Conservation (phyloP, 2,888 invertebrate genomes). For the Pyrrhia umbra region DNA sequence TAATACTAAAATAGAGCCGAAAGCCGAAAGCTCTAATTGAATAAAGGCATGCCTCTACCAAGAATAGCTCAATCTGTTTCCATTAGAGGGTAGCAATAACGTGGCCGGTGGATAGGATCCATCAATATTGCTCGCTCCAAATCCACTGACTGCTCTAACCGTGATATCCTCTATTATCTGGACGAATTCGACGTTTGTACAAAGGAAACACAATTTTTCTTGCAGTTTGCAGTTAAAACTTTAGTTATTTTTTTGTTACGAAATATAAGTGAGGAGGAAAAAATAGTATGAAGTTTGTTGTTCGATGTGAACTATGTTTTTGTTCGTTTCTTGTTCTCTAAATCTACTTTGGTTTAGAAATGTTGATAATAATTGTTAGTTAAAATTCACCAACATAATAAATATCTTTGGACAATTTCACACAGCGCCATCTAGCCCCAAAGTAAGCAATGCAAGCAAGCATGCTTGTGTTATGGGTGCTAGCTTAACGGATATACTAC, state of each 20-base stretch:
- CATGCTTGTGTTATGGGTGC: too few species aligned
- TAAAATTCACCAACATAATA: too few species aligned
- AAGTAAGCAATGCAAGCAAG: too few species aligned
- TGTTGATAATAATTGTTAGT: too few species aligned
- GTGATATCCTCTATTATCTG: conserved; percentile 51
- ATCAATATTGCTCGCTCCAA: conserved; percentile 65
- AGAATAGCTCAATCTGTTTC: conserved; percentile 68
- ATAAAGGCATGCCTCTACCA: conserved; percentile 57
- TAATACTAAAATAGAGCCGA: conserved; percentile 58
- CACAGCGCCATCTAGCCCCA: too few species aligned
- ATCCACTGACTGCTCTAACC: conserved; percentile 51
- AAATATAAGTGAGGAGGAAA: conserved; percentile 28
- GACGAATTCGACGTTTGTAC: conserved; percentile 29
- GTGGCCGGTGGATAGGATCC: conserved; percentile 55
- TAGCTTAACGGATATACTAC: too few species aligned
- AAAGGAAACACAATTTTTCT: conserved; percentile 45
- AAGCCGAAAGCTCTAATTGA: conserved; percentile 56
- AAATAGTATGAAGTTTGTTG: conserved; percentile 26
- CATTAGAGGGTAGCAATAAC: conserved; percentile 65
- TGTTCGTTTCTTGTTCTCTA: conserved; percentile 13
- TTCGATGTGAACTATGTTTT: conserved; percentile 5
- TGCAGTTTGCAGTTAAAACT: conserved; percentile 42
- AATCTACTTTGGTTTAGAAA: too few species aligned
- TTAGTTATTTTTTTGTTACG: conserved; percentile 38
- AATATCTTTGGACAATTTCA: too few species aligned